Evolutionary conservation across 2,113 vertebrate species (phyloP).

Genomic region (Pithys albifrons): DNA sequence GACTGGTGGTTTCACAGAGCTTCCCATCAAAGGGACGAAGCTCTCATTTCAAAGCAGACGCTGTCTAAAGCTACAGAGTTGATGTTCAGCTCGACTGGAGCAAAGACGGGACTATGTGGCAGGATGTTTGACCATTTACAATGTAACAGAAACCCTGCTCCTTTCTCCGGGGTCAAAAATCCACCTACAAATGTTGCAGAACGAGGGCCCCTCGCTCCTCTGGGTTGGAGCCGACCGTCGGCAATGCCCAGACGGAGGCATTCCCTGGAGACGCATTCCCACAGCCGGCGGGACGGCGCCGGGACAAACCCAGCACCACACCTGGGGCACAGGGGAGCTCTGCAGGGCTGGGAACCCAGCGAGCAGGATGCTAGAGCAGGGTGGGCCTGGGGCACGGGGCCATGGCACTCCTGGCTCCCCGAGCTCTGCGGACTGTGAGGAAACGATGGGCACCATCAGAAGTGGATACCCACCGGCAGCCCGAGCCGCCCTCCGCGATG

Average conservation of each 20-base stretch:
- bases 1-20: background rate
- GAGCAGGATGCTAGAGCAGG: slow-evolving; percentile 45
- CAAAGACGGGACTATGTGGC: background rate
- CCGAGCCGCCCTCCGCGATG: accelerated
- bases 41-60: background rate
- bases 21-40: background rate
- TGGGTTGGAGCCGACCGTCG: no score
- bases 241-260: background rate
- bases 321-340: background rate
- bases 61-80: background rate
- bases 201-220: background rate
- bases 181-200: background rate
- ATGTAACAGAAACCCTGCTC: background rate
- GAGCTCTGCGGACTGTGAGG: background rate
- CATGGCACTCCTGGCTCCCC: background rate
- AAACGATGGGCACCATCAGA: background rate
- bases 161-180: background rate
- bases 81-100: background rate
- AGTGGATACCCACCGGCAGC: accelerated
- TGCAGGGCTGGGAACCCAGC: slow-evolving; percentile 29
- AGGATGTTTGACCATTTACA: background rate
- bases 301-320: background rate
- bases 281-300: background rate
- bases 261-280: background rate
- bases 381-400: slow-evolving; percentile 32